Conservation (phyloP, 1,140 invertebrate genomes). For the Potamilus streckersoni region DNA sequence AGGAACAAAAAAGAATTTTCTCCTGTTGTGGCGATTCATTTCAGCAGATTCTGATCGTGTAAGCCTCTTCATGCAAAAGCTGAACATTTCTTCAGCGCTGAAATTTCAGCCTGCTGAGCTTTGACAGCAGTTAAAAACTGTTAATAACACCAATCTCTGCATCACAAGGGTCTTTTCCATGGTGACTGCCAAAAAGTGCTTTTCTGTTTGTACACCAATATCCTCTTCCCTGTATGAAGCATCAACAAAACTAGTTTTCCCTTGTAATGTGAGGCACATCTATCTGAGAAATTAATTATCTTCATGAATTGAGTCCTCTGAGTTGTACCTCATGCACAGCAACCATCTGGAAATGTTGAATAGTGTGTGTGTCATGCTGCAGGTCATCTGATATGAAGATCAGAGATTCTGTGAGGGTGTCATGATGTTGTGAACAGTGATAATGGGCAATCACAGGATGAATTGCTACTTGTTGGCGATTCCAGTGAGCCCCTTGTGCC, state of each 20-base stretch:
- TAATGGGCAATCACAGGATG: too few species aligned
- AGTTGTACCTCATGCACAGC: conserved; percentile 1
- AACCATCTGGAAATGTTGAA: conserved; percentile 21
- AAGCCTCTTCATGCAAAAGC: conserved; percentile 4
- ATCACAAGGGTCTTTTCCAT: conserved; percentile 42
- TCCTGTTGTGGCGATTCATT: conserved; percentile 4
- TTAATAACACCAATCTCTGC: conserved; percentile 38
- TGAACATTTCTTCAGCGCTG: conserved; percentile 22
- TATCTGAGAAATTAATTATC: conserved; percentile 36
- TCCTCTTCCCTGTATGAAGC: conserved; percentile 6
- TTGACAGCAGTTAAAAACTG: conserved; percentile 13
- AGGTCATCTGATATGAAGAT: conserved; percentile 25
- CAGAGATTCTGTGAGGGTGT: conserved; percentile 11
- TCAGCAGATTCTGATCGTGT: conserved; percentile 1
- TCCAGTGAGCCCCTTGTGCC: neutral
- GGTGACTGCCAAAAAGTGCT: conserved; percentile 38
- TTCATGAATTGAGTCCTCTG: conserved; percentile 9
- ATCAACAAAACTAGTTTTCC: conserved; percentile 29
- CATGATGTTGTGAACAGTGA: neutral
- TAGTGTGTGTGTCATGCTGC: conserved; percentile 20
- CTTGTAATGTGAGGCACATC: conserved; percentile 36
- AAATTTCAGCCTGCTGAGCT: conserved; percentile 10
- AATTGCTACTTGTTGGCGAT: too few species aligned
- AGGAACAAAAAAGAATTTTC: conserved; percentile 26
- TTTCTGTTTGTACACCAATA: conserved; percentile 23